Evolutionary conservation across 1,140 invertebrate genomes (phyloP), one percentile per base, ranked within the genome.

Genomic region (Magallana gigas): DNA sequence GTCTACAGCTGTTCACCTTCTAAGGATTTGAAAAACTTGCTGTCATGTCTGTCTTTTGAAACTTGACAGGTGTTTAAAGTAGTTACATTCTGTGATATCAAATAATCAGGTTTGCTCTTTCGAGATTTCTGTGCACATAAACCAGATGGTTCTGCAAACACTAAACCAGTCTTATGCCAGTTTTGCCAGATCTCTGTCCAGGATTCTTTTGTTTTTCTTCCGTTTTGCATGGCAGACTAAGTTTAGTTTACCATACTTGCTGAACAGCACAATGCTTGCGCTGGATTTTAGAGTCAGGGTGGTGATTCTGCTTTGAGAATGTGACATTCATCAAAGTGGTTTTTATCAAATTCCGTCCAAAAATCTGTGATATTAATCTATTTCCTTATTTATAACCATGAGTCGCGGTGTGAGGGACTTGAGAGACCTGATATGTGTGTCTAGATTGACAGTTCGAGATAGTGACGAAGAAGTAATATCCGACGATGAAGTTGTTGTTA

Each of bases 141-240:
- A 36, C 68, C 68, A 76, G 23, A 76, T 76, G 68, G 36, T 76
- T 76, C 68, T 76, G 18, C 68, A 76, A 29, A 76, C 68, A 18
- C 29, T 76, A 12, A 29, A 8, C 9, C 68, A 76, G 23, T 29
- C 68, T 0, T 76, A 76, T 29, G 68, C 68, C 29, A 18, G 36
- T 18, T 85, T 90, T 81, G 85, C 91, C 2, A 80, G 62, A 56
- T 87, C 82, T 29, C 29, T 92, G 58, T 89, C 91, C 23, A 71
- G 59, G 58, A 85, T 90, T 83, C 86, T 95, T 57, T 89, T 96
- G 23, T 96, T 96, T 82, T 95, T 96, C 92, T 93, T 96, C 18
- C 94, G 95, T 57, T 94, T 96, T 36, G 96, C 96, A 7, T 96
- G 96, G 96, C 94, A 95, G 83, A 95, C 95, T 8, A 94, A 95